Base-by-base conservation (phyloP, 1,140 invertebrate genomes). In the Solenopsis invicta region DNA sequence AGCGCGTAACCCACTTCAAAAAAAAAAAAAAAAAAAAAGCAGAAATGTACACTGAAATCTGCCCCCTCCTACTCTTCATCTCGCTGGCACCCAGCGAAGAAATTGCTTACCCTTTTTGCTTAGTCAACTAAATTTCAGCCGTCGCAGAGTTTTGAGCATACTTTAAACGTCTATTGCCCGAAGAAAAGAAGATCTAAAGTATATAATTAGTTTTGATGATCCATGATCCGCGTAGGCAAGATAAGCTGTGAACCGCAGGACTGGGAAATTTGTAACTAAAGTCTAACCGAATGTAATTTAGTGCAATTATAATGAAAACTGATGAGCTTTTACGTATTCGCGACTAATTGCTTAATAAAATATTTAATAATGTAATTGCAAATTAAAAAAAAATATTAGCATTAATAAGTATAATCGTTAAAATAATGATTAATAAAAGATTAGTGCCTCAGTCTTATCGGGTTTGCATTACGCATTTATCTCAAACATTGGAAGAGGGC, bases 41-140 rank as follows among this genome's bases (percentile, higher is more conserved):
- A 59, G 81, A 41, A 34, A 50, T 37, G 29, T 61, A n/a, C 34
- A 64, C 69, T 90, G 76, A 75, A 88, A 72, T 80, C 62, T 72
- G 24, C 48, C 9, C 34, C 10, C 41, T 54, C 12, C 48, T 18
- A 2, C 24, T 41, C 81, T 24, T 18, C 54, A 37, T 50, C 56
- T 50, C 45, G 72, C 67, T 29, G 21, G 59, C 48, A 78, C 9
- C 71, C 56, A 64, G 29, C 24, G 59, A 86, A 90, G 86, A 90
- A 90, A 90, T 88, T 86, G 76, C 89, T 89, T 85, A 48, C 62
- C 50, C 87, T 90, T 90, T 90, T 90, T 80, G 77, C 88, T 89
- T 89, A 77, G 71, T 87, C 77, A 66, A 64, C 88, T 87, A 90
- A 45, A 90, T 90, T 87, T 84, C 62, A 78, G 45, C 24, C 77